Base-by-base conservation (phyloP, 1,140 invertebrate species). In the Charaxes varanes region DNA sequence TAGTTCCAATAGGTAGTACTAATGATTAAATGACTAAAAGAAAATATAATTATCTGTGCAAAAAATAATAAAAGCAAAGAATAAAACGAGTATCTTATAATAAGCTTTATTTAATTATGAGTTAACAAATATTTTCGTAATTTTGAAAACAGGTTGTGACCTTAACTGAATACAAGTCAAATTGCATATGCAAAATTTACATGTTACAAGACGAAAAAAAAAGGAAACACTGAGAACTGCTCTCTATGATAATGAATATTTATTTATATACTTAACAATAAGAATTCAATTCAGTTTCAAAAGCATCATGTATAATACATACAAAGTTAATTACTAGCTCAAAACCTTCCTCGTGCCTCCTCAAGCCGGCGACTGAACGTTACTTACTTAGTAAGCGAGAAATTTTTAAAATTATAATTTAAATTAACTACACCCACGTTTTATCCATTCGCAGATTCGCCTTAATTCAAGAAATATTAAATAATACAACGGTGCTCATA, bases 41-140 rank as follows among this genome's bases (percentile, higher is more conserved):
- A n/a, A n/a, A 4, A 6, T 24, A 5, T 4, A 10, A 16, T 17
- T 26, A 10, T 5, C 0, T 16, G 8, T 24, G 16, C 8, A 18
- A n/a, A n/a, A n/a, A n/a, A n/a, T n/a, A n/a, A n/a, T 26, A 17
- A 36, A 24, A 45, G 53, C 37, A 70, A 68, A 58, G 51, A 80
- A 77, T 76, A 79, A 82, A 82, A 79, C 78, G 32, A 79, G 53
- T 70, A 62, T 76, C 74, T 83, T 83, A 83, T 80, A 81, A 80
- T 83, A 83, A 80, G 79, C 79, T 83, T 83, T 83, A 83, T 83
- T 82, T 83, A 80, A 83, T 83, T 83, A 83, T 80, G 76, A 83
- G 74, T 83, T 83, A 83, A 83, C 79, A 83, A 80, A 83, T 79
- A 76, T 78, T 80, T 79, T 80, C 73, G 69, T 77, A 80, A 74